These are phyloP conservation scores for Drosophila truncata DNA, from an alignment of 1,140 invertebrate species.

Conservation along the genomic window DNA sequence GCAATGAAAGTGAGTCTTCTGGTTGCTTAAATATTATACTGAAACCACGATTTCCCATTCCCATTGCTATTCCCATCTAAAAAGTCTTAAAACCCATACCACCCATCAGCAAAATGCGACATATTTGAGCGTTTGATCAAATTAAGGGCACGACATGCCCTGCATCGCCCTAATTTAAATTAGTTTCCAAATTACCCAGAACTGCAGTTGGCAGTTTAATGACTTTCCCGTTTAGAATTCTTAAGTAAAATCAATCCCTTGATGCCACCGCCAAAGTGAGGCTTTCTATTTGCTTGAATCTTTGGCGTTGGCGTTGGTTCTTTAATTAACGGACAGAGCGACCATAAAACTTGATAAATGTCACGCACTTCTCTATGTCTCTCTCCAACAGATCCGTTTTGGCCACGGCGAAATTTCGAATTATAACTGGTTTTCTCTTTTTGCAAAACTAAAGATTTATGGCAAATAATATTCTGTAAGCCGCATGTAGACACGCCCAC, in stretches of 20 bases:
- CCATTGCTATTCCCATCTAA: constrained; percentile 11
- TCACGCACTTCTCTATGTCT: constrained; percentile 58
- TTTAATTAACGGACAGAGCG: constrained; percentile 69
- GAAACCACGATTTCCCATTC: constrained; percentile 18
- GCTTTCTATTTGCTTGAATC: constrained; percentile 67
- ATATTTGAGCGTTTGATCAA: constrained; percentile 47
- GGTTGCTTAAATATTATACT: constrained; percentile 2
- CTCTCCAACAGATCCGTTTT: constrained; percentile 42
- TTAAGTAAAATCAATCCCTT: constrained; percentile 39
- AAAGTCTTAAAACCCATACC: background rate
- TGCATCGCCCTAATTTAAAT: constrained; percentile 58
- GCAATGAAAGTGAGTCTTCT: constrained; percentile 74
- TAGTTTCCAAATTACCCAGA: constrained; percentile 51
- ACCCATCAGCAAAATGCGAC: constrained; percentile 17
- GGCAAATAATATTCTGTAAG: constrained; percentile 31
- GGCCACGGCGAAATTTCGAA: constrained; percentile 51
- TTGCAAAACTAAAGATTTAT: constrained; percentile 41
- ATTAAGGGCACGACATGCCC: constrained; percentile 65
- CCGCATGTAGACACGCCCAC: constrained; percentile 54
- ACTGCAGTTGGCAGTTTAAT: constrained; percentile 26
- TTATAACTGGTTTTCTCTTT: constrained; percentile 54
- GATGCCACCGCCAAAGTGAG: constrained; percentile 50
- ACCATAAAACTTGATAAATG: constrained; percentile 76
- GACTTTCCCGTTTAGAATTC: constrained; percentile 34
- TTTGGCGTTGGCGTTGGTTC: constrained; percentile 62